Evolutionary conservation across 2,888 invertebrate genomes (phyloP), one percentile per base, ranked within the genome.

Genomic region (Cepaea hortensis): DNA sequence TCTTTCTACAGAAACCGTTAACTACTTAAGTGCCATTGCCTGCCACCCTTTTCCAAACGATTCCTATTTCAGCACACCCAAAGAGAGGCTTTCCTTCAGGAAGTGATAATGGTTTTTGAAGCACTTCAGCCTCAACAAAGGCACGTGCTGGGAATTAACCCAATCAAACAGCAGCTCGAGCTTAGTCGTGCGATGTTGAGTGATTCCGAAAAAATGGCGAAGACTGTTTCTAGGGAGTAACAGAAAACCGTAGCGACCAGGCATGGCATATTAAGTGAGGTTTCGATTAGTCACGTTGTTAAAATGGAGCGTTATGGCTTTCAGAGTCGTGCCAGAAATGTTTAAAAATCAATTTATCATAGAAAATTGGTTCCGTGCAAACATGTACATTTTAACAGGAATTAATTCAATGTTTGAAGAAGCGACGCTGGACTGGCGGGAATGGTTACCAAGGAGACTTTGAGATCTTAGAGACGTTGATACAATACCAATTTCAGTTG

Each of bases 81-180:
- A n/a, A n/a, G 68, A 20, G 68, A 70, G 70, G 68, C 23, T 70
- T 70, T n/a, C 50, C 50, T 23, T 13, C 70, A 76, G 81, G 81
- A 81, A 81, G 70, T 48, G 46, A 20, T 81, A 81, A 81, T 81
- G 81, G 68, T 7, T 68, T 81, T 70, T 81, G 68, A 81, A 81
- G 81, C 48, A 81, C 81, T 81, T 48, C 1, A n/a, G 81, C 68
- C 65, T 68, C 61, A 48, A 6, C 35, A 50, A 68, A 35, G 9
- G 81, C 81, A 81, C 81, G 81, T 81, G 81, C 81, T 81, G 81
- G 48, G 81, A 68, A 81, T 81, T 81, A 81, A 81, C 48, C 70
- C 81, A 81, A 81, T 81, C 81, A 81, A 68, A 70, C 65, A 81
- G 70, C 68, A 48, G 81, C 68, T 5, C 68, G 48, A 70, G 68